Conservation (phyloP, 2,888 invertebrate species). For the Heliconius charithonia region DNA sequence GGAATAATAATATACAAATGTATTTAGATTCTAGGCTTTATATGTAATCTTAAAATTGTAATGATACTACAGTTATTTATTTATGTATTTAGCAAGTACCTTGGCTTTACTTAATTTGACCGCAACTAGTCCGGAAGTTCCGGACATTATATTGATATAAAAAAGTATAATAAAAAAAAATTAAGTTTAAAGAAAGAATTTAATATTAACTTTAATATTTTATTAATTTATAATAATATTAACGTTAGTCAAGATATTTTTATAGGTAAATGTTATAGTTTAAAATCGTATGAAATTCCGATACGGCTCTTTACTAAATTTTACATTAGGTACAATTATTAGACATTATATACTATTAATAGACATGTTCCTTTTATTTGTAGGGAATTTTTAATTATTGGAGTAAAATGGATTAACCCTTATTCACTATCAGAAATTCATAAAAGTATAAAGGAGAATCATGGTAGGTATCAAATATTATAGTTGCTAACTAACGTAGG, state of each 20-base stretch:
- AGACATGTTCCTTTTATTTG: not conserved
- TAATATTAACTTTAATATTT: too few species aligned
- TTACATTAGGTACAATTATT: not conserved
- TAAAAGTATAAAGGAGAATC: not conserved
- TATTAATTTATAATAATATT: too few species aligned
- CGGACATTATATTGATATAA: not conserved
- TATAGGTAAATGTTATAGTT: not conserved
- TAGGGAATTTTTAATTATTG: not conserved
- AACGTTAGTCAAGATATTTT: too few species aligned
- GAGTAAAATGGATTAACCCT: not conserved
- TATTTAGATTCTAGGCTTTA: not conserved
- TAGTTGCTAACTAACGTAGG: not conserved
- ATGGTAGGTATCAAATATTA: not conserved
- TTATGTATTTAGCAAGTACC: not conserved
- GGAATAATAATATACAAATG: not conserved
- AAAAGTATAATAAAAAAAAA: not conserved
- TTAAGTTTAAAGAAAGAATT: too few species aligned
- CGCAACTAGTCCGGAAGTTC: not conserved
- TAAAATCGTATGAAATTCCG: not conserved
- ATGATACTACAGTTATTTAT: not conserved
- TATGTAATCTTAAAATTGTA: not conserved
- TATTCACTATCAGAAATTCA: not conserved
- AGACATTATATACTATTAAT: slow-evolving; percentile 3
- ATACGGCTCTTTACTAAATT: not conserved
- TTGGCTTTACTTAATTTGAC: not conserved